Evolutionary conservation across 2,888 invertebrate species (phyloP), one percentile per base, ranked within the genome.

Genomic region (Lycophotia porphyrea): DNA sequence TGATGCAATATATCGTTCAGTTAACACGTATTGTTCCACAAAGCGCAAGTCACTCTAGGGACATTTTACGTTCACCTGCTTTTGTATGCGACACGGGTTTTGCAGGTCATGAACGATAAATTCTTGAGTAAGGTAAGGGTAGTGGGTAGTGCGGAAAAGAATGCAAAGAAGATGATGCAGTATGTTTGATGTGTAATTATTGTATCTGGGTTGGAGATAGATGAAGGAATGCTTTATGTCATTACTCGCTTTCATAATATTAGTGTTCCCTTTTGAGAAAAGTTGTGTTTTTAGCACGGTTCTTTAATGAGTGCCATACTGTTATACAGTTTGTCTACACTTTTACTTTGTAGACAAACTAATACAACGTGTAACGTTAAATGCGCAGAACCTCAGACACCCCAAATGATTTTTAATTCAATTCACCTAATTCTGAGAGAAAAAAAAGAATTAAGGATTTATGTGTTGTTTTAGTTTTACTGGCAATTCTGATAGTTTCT

Each of bases 1-100:
- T 71, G 73, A 85, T 44, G 68, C 52, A 76, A 72, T 76, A 74
- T 64, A 74, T 64, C 13, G 36, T 31, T 39, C 71, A 68, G 72
- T 66, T 64, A 49, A 75, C 80, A 71, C 71, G 58, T 69, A 76
- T 79, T 77, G 71, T 82, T 71, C 61, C 44, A 68, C 71, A 82
- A 87, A 82, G 71, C 84, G 85, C 87, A 79, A 49, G 71, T 75
- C 71, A 74, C 85, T 67, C 77, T 65, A 11, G 85, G 87, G 87
- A 84, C 72, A 75, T 81, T 76, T 76, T 76, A 72, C 75, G 71
- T 63, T 79, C 82, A 75, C 65, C 71, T 77, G 81, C n/a, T 77
- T 60, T 27, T 21, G 55, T 72, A 81, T 76, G 69, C 83, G 34
- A n/a, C 21, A 31, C 73, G 34, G 47, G 72, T 78, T 15, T 52